A percentile compares a stretch with the other conserved stretches of the same genome.
These are phyloP conservation scores for Mionectes macconnelli DNA, from an alignment of 2,113 vertebrate genomes.

Conservation along the genomic window DNA sequence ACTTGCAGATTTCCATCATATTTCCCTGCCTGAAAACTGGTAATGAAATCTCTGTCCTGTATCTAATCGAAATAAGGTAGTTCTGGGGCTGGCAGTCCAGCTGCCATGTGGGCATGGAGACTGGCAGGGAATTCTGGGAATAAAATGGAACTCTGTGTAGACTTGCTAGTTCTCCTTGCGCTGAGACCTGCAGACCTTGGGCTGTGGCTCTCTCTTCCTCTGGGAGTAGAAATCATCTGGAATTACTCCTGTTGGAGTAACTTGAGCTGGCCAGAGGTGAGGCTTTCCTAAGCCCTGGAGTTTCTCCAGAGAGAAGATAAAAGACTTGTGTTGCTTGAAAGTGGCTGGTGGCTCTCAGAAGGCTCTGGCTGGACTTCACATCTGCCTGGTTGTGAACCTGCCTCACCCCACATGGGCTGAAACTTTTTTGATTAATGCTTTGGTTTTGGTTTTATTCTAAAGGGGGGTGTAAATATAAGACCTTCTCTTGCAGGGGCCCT, in stretches of 20 bases:
- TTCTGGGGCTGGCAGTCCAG: not conserved
- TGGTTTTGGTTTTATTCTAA: not conserved
- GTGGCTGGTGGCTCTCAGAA: not conserved
- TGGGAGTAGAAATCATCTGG: not conserved
- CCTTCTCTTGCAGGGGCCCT: not conserved
- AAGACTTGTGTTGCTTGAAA: not conserved
- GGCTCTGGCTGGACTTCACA: not conserved
- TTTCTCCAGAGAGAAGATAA: not conserved
- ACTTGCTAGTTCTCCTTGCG: not conserved
- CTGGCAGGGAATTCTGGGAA: not conserved
- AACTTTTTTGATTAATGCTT: accelerated
- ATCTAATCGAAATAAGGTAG: not conserved
- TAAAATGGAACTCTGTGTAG: not conserved
- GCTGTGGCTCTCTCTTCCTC: not conserved
- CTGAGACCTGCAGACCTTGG: not conserved
- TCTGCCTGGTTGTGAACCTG: not conserved
- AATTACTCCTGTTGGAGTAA: not conserved
- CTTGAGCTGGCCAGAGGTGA: not conserved
- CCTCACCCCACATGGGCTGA: not conserved
- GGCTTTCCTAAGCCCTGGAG: not conserved
- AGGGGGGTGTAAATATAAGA: not conserved
- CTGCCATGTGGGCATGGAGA: not conserved
- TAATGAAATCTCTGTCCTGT: not conserved
- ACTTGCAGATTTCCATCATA: not conserved
- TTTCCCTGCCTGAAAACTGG: not conserved